Conservation (phyloP, 2,113 vertebrate species). For the Cyanocitta stelleri region DNA sequence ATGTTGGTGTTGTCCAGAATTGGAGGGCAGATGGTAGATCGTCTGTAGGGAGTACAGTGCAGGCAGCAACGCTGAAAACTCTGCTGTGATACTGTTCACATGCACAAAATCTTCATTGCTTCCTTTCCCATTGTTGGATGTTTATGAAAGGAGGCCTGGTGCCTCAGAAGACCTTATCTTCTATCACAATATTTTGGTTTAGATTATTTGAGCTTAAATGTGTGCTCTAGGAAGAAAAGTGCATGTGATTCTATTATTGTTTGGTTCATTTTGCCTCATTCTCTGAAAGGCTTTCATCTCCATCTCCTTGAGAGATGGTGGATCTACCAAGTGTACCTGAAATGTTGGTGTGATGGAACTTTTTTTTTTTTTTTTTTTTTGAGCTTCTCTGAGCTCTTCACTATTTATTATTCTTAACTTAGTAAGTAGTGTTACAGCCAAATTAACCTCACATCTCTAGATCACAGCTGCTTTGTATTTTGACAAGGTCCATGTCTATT, state of each 20-base stretch:
- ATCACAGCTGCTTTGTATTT: background rate
- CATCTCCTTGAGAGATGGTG: background rate
- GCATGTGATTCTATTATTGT: background rate
- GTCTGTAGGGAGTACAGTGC: background rate
- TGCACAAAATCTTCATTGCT: background rate
- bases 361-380: background rate
- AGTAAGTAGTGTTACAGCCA: background rate
- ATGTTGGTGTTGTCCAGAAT: background rate
- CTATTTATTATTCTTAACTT: background rate
- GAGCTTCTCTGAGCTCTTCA: background rate
- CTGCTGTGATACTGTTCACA: background rate
- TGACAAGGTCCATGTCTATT: background rate
- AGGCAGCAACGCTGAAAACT: background rate
- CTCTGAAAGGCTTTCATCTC: background rate
- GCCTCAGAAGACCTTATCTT: background rate
- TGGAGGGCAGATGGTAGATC: rapidly evolving
- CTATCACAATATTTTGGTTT: background rate
- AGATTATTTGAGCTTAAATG: background rate
- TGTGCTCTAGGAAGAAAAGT: background rate
- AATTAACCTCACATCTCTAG: background rate
- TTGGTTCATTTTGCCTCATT: background rate
- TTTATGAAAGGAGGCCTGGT: background rate
- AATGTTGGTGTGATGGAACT: background rate
- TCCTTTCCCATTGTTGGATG: background rate
- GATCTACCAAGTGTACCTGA: background rate